Evolutionary conservation across 2,797 vertebrate species (phyloP).

Genomic region (Rhincodon typus): DNA sequence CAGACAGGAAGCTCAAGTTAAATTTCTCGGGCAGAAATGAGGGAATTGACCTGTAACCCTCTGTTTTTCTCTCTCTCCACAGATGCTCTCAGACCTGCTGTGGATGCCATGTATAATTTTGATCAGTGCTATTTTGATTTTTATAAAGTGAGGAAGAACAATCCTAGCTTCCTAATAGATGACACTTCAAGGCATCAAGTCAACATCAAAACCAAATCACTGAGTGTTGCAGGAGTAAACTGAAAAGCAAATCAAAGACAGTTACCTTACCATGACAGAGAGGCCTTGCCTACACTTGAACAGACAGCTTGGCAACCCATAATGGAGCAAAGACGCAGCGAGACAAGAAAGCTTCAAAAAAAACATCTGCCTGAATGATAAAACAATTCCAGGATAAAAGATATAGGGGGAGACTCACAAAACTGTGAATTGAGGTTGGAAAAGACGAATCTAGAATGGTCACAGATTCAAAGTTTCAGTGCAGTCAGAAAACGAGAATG

Average conservation of each 20-base stretch:
- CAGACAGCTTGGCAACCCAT: not conserved
- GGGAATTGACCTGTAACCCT: not conserved
- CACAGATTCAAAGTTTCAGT: not conserved
- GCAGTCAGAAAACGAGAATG: not conserved
- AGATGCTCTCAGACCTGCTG: not conserved
- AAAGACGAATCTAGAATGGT: not conserved
- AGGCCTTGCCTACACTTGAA: not conserved
- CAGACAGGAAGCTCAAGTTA: not conserved
- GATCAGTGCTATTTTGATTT: not conserved
- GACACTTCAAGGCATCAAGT: not conserved
- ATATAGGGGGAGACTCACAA: not conserved
- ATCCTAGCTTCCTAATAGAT: not conserved
- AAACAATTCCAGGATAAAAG: not conserved
- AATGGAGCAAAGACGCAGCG: not conserved
- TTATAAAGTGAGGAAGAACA: not conserved
- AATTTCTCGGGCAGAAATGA: no score
- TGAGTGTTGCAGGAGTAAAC: not conserved
- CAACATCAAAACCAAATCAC: not conserved
- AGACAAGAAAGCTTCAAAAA: not conserved
- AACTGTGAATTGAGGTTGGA: not conserved
- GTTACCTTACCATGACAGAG: not conserved
- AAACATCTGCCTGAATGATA: not conserved
- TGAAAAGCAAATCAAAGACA: not conserved
- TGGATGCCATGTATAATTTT: not conserved
- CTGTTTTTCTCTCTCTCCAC: not conserved